phyloP scores from a whole-genome alignment of 1,140 invertebrate genomes.

The Pogonus chalceus region DNA sequence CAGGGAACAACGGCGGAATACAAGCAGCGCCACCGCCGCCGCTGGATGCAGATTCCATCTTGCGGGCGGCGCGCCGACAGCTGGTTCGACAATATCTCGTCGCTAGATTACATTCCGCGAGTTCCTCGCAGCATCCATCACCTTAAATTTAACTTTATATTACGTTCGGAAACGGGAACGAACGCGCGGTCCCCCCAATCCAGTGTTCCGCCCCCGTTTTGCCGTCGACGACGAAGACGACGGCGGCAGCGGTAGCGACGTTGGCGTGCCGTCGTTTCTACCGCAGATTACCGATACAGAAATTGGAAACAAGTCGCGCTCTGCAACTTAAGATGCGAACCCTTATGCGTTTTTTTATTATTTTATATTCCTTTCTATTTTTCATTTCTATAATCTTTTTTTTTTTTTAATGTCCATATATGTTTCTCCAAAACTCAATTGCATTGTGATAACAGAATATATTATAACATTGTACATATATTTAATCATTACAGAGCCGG shows the following conservation, averaged over 20 bases:
- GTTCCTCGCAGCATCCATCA: constrained; percentile 4
- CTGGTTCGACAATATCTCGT: constrained; percentile 7
- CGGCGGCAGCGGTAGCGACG: background rate
- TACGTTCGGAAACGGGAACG: constrained; percentile 1
- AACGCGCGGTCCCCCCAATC: background rate
- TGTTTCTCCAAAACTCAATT: too few relatives aligned
- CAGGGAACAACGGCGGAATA: too few relatives aligned
- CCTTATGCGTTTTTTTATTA: too few relatives aligned
- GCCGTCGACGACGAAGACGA: background rate
- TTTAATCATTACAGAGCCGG: too few relatives aligned
- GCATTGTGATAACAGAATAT: too few relatives aligned
- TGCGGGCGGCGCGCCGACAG: constrained; percentile 1
- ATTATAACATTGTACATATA: too few relatives aligned
- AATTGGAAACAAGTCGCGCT: constrained; percentile 4
- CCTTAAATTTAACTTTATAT: constrained; percentile 8
- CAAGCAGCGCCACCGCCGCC: too few relatives aligned
- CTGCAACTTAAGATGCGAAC: too few relatives aligned
- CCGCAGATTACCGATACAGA: background rate
- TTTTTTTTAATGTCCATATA: too few relatives aligned
- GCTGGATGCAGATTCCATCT: constrained; percentile 7
- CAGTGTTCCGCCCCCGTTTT: background rate
- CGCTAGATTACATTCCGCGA: constrained; percentile 4
- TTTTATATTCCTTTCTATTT: too few relatives aligned
- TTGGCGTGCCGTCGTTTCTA: background rate
- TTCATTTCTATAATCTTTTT: too few relatives aligned